phyloP scores from a whole-genome alignment of 2,113 vertebrate genomes.

The Chascanopsetta lugubris region DNA sequence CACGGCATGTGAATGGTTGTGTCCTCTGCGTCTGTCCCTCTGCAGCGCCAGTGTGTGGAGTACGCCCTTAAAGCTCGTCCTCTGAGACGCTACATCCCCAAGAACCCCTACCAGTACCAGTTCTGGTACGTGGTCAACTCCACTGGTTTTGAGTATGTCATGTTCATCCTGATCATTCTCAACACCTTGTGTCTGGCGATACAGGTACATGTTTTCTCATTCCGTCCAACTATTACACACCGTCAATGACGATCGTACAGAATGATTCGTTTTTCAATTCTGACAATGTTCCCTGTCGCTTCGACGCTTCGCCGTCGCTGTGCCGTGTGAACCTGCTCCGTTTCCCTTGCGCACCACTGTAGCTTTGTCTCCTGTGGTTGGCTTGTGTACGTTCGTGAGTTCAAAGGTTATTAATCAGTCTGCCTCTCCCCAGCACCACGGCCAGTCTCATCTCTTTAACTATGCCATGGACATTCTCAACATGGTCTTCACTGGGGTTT shows the following conservation, averaged over 20 bases:
- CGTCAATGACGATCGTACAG: neutral
- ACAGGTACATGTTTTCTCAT: conserved; percentile 85
- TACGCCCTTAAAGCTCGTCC: conserved; percentile 97
- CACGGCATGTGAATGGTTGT: conserved; percentile 16
- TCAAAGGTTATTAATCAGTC: no score
- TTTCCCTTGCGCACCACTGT: no score
- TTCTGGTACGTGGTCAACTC: conserved; percentile 99
- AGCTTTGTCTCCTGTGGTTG: no score
- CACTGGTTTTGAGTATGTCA: conserved; percentile 97
- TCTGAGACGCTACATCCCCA: conserved; percentile 95
- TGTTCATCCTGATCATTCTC: conserved; percentile 99
- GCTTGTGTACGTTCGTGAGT: no score
- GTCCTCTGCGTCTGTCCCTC: neutral
- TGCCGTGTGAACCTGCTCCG: no score
- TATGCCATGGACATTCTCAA: conserved; percentile 98
- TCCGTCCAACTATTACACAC: neutral
- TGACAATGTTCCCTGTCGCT: neutral
- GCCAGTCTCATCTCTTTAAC: conserved; percentile 94
- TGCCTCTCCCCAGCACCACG: conserved; percentile 87
- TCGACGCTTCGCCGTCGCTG: no score
- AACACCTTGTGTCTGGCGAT: conserved; percentile 98
- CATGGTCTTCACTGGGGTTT: conserved; percentile 99
- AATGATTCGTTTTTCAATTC: neutral
- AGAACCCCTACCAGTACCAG: conserved; percentile 99
- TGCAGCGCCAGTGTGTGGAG: conserved; percentile 97